Evolutionary conservation across 2,797 vertebrate species (phyloP), one percentile per base, ranked within the genome.

Genomic region (Spinus pinus): DNA sequence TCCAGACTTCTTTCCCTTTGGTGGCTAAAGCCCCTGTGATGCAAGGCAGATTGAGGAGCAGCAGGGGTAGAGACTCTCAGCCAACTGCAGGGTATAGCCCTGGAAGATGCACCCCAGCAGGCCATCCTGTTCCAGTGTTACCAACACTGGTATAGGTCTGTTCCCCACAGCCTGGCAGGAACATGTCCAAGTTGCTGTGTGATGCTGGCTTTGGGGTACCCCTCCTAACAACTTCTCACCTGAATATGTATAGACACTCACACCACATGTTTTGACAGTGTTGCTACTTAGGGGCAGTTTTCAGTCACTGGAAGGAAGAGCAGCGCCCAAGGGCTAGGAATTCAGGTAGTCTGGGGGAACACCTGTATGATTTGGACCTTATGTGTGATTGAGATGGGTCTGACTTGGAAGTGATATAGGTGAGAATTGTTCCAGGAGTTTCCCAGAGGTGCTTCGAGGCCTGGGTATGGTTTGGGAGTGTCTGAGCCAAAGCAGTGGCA

Each of bases 131-230:
- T 74, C 42, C 41, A 51, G 22, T 25, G 31, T 58, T 31, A 33
- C 2, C 3, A 42, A 1, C 24, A 58, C 17, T 18, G 14, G 35
- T 39, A 27, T 4, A 20, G 6, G 5, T 50, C 47, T 46, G n/a
- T 2, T 77, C 28, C 24, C 16, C 31, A 46, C 37, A 77, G 44
- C 39, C 22, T 35, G 46, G 21, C 16, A 64, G 46, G 19, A 87
- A 74, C 1, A 0, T 0, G 0, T 44, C 54, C 44, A 7, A 67
- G 10, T 18, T 82, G 25, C 65, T 49, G 31, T 0, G 0, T 2
- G 0, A 24, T 44, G 13, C 31, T 65, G 67, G 8, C 56, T 54
- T 35, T 44, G 69, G 46, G 54, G 5, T 28, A 78, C 20, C 14
- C 7, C 20, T 72, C 17, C 37, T 31, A 46, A 28, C 0, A 3